Evolutionary conservation across 2,797 vertebrate genomes (phyloP).

Genomic region (Nannoperca obscura): DNA sequence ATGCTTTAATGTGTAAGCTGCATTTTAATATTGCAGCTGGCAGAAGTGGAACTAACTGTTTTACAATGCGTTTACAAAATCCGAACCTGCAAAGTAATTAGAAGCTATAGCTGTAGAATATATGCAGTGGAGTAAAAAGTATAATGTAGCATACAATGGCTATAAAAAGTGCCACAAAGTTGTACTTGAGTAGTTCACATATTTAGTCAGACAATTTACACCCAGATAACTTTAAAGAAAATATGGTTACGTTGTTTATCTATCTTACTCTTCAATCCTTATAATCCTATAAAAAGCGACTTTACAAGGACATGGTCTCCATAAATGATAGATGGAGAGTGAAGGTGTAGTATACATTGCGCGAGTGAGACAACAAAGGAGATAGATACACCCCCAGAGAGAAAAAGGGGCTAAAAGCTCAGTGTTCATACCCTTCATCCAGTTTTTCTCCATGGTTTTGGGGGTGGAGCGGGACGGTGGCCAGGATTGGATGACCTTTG

Average conservation of each 20-base stretch:
- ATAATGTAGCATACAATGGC: neutral
- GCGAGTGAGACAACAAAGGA: constrained; percentile 65
- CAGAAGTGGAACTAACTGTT: neutral
- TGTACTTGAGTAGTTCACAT: neutral
- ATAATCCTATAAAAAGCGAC: neutral
- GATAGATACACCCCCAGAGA: constrained; percentile 63
- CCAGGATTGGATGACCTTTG: constrained; percentile 78
- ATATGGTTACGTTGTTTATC: neutral
- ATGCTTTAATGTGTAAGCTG: neutral
- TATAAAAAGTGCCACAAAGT: neutral
- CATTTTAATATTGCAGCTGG: neutral
- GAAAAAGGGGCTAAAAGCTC: constrained; percentile 64
- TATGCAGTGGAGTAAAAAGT: neutral
- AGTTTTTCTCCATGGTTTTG: constrained; percentile 23
- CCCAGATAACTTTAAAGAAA: neutral
- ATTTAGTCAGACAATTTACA: neutral
- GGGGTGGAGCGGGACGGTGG: constrained; percentile 39
- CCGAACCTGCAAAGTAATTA: neutral
- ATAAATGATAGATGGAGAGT: constrained; percentile 40
- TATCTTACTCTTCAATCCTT: neutral
- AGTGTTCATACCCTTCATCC: constrained; percentile 32
- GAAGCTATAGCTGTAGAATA: neutral
- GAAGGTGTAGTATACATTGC: constrained; percentile 36
- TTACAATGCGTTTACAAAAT: neutral
- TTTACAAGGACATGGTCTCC: neutral